phyloP scores from a whole-genome alignment of 2,888 invertebrate species.

The Acronicta alni region DNA sequence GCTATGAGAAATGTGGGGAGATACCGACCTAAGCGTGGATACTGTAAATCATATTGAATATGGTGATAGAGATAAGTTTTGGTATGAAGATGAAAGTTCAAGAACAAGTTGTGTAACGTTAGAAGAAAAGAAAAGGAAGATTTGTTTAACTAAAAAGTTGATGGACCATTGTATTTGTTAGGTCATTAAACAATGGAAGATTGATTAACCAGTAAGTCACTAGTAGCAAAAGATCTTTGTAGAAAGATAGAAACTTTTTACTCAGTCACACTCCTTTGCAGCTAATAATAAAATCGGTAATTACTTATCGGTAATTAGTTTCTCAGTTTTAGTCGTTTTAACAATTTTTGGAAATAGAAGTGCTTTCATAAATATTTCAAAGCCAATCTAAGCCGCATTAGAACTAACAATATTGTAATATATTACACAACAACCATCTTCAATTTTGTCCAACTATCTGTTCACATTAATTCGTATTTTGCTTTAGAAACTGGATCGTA shows the following conservation, averaged over 20 bases:
- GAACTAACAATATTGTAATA: slow-evolving; percentile 30
- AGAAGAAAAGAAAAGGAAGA: no score
- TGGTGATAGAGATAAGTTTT: slow-evolving; percentile 39
- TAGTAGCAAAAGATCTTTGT: no score
- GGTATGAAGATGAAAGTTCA: slow-evolving; percentile 18
- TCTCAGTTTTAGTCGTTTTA: no score
- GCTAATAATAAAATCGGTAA: no score
- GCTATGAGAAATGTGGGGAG: slow-evolving; percentile 36
- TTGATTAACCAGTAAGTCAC: no score
- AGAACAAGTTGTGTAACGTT: background rate
- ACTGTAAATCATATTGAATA: slow-evolving; percentile 52
- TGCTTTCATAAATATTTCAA: slow-evolving; percentile 12
- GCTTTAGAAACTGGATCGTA: slow-evolving; percentile 80
- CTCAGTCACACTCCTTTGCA: no score
- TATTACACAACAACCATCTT: slow-evolving; percentile 49
- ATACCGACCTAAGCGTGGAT: slow-evolving; percentile 23
- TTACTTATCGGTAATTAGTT: no score
- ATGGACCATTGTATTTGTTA: no score
- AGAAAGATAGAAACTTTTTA: no score
- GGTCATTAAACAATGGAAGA: no score
- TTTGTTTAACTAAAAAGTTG: no score
- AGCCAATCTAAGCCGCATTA: slow-evolving; percentile 23
- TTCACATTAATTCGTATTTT: slow-evolving; percentile 60
- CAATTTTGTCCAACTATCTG: slow-evolving; percentile 51
- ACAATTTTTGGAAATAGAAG: no score